Evolutionary conservation across 2,113 vertebrate genomes (phyloP).

Genomic region (Lutjanus erythropterus): DNA sequence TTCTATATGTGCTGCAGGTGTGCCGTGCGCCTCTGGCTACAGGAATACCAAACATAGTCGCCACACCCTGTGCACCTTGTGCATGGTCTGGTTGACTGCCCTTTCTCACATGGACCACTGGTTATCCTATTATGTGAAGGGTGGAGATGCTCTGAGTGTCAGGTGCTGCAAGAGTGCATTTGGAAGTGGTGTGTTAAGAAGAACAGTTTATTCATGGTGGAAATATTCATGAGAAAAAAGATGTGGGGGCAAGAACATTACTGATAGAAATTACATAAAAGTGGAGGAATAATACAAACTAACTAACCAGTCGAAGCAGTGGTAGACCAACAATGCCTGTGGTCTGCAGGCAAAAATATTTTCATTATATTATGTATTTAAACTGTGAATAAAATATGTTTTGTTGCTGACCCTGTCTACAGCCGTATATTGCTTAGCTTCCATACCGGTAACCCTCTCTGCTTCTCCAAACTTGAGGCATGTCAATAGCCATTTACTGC

Average conservation of each 20-base stretch:
- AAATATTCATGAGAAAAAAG: not conserved
- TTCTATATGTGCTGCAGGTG: conserved; percentile 45
- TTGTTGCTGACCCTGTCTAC: too few relatives aligned
- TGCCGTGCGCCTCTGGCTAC: not conserved
- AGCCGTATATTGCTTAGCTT: too few relatives aligned
- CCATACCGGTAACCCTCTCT: too few relatives aligned
- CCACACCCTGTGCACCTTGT: conserved; percentile 61
- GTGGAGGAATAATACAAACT: too few relatives aligned
- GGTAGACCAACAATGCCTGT: too few relatives aligned
- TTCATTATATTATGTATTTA: too few relatives aligned
- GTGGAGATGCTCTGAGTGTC: conserved; percentile 32
- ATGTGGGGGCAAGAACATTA: not conserved
- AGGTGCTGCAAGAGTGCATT: not conserved
- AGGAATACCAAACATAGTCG: conserved; percentile 55
- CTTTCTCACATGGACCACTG: conserved; percentile 51
- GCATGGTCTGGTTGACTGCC: conserved; percentile 39
- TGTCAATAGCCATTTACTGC: too few relatives aligned
- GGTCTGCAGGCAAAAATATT: too few relatives aligned
- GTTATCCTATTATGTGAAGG: conserved; percentile 29
- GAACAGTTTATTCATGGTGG: not conserved
- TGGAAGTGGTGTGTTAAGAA: not conserved
- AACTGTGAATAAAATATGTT: too few relatives aligned
- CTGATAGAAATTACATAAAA: not conserved
- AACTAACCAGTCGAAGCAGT: too few relatives aligned
- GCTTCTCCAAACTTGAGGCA: too few relatives aligned